Evolutionary conservation across 2,888 invertebrate genomes (phyloP).

Genomic region (Invenusta paracnida): DNA sequence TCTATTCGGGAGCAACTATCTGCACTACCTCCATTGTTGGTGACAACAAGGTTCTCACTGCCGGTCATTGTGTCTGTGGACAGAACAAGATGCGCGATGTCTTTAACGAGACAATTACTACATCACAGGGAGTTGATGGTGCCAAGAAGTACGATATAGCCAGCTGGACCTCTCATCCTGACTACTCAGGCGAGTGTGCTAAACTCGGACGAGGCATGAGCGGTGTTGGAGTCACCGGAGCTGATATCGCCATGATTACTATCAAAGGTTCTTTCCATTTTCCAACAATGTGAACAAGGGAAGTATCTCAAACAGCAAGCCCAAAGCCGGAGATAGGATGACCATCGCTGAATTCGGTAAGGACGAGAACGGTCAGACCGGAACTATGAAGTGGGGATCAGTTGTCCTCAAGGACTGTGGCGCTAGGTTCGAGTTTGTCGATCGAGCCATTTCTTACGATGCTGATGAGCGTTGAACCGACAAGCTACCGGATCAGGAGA

Average conservation of each 20-base stretch:
- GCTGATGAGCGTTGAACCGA: neutral
- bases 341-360: neutral
- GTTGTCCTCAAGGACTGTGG: neutral
- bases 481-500: neutral
- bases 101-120: neutral
- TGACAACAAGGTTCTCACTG: conserved; percentile 17
- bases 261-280: neutral
- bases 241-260: neutral
- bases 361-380: neutral
- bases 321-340: neutral
- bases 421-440: neutral
- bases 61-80: conserved; percentile 5
- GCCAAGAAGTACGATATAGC: neutral
- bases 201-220: conserved; percentile 3
- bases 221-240: neutral
- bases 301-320: neutral
- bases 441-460: neutral
- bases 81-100: neutral
- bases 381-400: neutral
- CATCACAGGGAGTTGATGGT: neutral
- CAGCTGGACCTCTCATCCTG: neutral
- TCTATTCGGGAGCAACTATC: neutral
- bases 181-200: neutral
- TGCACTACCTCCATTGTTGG: neutral
- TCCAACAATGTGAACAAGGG: neutral